A percentile compares a stretch with the other conserved stretches of the same genome.
These are phyloP conservation scores for Drosophila phalerata DNA, from an alignment of 2,888 invertebrate genomes.

Conservation along the genomic window DNA sequence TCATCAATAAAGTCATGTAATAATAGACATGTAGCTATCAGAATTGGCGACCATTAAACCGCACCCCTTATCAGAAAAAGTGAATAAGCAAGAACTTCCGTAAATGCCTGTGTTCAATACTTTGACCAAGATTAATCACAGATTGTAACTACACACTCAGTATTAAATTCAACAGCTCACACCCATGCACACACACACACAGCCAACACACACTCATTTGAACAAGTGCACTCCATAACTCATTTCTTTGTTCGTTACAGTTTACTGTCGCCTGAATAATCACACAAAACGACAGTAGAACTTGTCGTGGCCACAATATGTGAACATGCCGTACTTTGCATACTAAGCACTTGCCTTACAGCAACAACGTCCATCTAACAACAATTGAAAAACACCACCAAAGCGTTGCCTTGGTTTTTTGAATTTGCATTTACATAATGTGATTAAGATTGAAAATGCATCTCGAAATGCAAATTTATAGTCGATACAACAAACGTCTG, in stretches of 20 bases:
- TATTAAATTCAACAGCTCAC: background rate
- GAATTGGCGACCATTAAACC: slow-evolving; percentile 27
- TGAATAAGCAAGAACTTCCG: slow-evolving; percentile 52
- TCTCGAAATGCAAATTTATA: slow-evolving; percentile 32
- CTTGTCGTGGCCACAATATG: slow-evolving; percentile 48
- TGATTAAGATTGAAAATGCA: slow-evolving; percentile 45
- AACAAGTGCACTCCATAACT: slow-evolving; percentile 45
- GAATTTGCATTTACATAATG: slow-evolving; percentile 56
- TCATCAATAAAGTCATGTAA: slow-evolving; percentile 2
- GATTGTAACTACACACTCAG: slow-evolving; percentile 15
- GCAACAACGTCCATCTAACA: slow-evolving; percentile 17
- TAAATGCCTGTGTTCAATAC: slow-evolving; percentile 33
- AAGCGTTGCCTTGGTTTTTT: slow-evolving; percentile 37
- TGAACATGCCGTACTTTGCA: slow-evolving; percentile 57
- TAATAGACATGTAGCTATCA: slow-evolving; percentile 10
- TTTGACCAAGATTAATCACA: slow-evolving; percentile 51
- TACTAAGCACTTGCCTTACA: slow-evolving; percentile 61
- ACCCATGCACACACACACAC: slow-evolving; percentile 11
- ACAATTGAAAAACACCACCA: slow-evolving; percentile 49
- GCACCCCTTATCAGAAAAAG: slow-evolving; percentile 50
- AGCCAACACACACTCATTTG: background rate
- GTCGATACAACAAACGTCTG: slow-evolving; percentile 18
- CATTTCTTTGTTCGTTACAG: slow-evolving; percentile 54
- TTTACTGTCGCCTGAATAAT: slow-evolving; percentile 46
- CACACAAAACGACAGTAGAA: slow-evolving; percentile 58